Percentiles rank a stretch among this genome's conserved stretches.
These are phyloP conservation scores for Drosophila koepferae DNA, from an alignment of 2,888 invertebrate genomes.

Conservation along the genomic window DNA sequence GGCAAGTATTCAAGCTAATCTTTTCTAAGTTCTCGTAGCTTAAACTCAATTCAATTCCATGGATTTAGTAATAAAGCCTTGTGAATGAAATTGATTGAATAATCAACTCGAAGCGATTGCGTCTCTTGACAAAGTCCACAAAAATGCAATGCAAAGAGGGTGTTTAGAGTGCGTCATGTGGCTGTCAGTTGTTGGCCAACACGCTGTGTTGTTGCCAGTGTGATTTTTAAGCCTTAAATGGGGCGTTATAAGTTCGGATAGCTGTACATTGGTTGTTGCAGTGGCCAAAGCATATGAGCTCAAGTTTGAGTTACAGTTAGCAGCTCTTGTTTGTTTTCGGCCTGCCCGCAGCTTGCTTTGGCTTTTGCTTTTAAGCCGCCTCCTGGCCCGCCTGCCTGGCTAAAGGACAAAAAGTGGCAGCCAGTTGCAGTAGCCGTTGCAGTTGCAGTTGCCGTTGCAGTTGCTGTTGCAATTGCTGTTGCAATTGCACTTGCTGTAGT, in stretches of 20 bases:
- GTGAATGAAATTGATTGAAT: slow-evolving; percentile 4
- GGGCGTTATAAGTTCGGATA: slow-evolving; percentile 80
- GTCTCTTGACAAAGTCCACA: neutral
- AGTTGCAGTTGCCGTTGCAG: slow-evolving; percentile 21
- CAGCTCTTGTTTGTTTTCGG: slow-evolving; percentile 64
- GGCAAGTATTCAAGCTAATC: no score
- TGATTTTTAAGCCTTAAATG: slow-evolving; percentile 74
- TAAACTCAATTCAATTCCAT: no score
- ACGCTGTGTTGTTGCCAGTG: slow-evolving; percentile 23
- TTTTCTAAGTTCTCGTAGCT: no score
- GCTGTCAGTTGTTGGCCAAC: neutral
- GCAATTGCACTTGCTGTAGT: slow-evolving; percentile 10
- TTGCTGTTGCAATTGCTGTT: slow-evolving; percentile 19
- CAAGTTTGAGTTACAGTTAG: slow-evolving; percentile 14
- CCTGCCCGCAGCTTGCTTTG: slow-evolving; percentile 71
- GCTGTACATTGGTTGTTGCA: slow-evolving; percentile 26
- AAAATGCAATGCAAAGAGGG: slow-evolving; percentile 14
- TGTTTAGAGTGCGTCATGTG: slow-evolving; percentile 5
- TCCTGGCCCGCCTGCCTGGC: slow-evolving; percentile 2
- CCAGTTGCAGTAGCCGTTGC: neutral
- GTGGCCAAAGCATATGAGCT: slow-evolving; percentile 33
- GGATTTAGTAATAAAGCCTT: no score
- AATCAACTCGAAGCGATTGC: neutral
- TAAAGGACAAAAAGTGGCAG: slow-evolving; percentile 2
- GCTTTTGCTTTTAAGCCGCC: slow-evolving; percentile 72